A percentile compares a stretch with the other conserved stretches of the same genome.
These are phyloP conservation scores for Drosophila littoralis DNA, from an alignment of 1,140 invertebrate species.

Conservation along the genomic window DNA sequence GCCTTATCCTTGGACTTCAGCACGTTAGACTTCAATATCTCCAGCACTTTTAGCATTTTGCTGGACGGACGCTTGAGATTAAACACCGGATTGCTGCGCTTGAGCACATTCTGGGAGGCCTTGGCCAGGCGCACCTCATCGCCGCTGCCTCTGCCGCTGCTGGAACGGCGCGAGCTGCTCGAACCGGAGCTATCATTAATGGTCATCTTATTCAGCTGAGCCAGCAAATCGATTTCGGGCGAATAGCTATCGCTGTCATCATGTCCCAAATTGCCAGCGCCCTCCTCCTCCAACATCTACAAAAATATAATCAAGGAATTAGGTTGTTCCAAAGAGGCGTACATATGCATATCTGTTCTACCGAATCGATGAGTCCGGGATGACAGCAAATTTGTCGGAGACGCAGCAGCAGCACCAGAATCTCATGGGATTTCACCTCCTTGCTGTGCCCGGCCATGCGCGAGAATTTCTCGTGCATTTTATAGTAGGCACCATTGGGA, in stretches of 20 bases:
- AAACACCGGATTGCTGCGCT: slow-evolving; percentile 90
- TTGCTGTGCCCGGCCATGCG: slow-evolving; percentile 86
- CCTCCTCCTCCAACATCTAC: slow-evolving; percentile 87
- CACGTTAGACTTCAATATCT: slow-evolving; percentile 86
- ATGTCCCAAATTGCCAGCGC: slow-evolving; percentile 77
- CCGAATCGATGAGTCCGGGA: slow-evolving; percentile 89
- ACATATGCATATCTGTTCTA: slow-evolving; percentile 12
- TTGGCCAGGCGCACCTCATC: slow-evolving; percentile 81
- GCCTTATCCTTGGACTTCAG: slow-evolving; percentile 87
- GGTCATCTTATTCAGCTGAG: slow-evolving; percentile 87
- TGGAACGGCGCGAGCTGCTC: slow-evolving; percentile 6
- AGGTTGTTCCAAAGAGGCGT: background rate
- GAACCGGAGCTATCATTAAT: slow-evolving; percentile 84
- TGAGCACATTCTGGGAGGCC: slow-evolving; percentile 86
- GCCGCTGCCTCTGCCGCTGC: slow-evolving; percentile 33
- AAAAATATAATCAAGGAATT: slow-evolving; percentile 2
- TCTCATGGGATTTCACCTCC: slow-evolving; percentile 89
- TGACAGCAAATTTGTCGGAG: slow-evolving; percentile 95
- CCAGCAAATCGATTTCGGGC: slow-evolving; percentile 86
- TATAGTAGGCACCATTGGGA: slow-evolving; percentile 85
- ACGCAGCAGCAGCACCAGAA: slow-evolving; percentile 92
- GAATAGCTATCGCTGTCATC: slow-evolving; percentile 81
- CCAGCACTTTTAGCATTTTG: slow-evolving; percentile 88
- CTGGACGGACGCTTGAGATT: slow-evolving; percentile 86
- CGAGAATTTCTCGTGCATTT: slow-evolving; percentile 87